phyloP scores from a whole-genome alignment of 2,888 invertebrate species.

The Scrobipalpa costella region DNA sequence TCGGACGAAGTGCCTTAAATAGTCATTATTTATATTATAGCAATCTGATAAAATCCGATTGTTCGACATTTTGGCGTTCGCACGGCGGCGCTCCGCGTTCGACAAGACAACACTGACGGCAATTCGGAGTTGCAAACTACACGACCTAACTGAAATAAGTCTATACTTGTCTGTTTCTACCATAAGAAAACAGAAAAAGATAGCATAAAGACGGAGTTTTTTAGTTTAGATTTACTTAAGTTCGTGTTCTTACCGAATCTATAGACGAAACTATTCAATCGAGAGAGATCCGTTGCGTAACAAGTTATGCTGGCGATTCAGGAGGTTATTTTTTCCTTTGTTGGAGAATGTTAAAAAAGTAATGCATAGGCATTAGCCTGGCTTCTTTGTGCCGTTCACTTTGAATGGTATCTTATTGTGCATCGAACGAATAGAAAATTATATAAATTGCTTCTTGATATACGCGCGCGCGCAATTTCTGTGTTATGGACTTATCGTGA shows the following conservation, averaged over 20 bases:
- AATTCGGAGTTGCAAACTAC: neutral
- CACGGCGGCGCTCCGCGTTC: constrained; percentile 38
- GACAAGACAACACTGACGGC: too few species aligned
- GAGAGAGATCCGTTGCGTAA: constrained; percentile 50
- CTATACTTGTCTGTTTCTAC: too few species aligned
- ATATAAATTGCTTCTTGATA: constrained; percentile 67
- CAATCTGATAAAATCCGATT: constrained; percentile 44
- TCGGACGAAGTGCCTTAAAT: constrained; percentile 5
- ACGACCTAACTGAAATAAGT: too few species aligned
- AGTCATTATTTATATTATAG: constrained; percentile 43
- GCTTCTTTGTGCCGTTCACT: constrained; percentile 58
- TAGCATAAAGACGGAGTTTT: too few species aligned
- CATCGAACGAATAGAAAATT: constrained; percentile 67
- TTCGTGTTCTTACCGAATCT: neutral
- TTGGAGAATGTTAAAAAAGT: constrained; percentile 54
- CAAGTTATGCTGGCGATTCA: constrained; percentile 34
- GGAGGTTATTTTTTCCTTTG: constrained; percentile 45
- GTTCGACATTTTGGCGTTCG: constrained; percentile 49
- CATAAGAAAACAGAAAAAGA: too few species aligned
- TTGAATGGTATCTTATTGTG: constrained; percentile 61
- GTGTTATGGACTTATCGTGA: constrained; percentile 50
- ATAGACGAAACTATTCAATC: constrained; percentile 34
- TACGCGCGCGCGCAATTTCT: constrained; percentile 46
- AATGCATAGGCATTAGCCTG: constrained; percentile 62
- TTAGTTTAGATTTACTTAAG: too few species aligned